These are phyloP conservation scores for Colossoma macropomum DNA, from an alignment of 2,113 vertebrate genomes.

Conservation along the genomic window DNA sequence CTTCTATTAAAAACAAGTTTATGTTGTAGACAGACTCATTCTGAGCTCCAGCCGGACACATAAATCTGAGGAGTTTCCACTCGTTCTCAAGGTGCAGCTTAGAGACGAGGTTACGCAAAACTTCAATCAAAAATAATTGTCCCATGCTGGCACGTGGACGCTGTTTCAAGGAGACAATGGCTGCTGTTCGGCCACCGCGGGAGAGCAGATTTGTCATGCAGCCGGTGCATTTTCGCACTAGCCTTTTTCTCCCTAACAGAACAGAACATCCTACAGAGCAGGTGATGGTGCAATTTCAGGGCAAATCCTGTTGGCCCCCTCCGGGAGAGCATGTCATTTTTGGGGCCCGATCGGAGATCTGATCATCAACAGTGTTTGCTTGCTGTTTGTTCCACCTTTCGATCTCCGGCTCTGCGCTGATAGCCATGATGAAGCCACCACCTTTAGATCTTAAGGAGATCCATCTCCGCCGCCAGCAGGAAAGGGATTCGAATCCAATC, in stretches of 20 bases:
- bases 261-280: slow-evolving; percentile 54
- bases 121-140: slow-evolving; percentile 65
- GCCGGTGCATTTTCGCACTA: slow-evolving; percentile 48
- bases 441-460: slow-evolving; percentile 51
- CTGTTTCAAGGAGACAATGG: slow-evolving; percentile 58
- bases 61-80: slow-evolving; percentile 25
- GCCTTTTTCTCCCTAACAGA: slow-evolving; percentile 53
- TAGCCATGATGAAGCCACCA: slow-evolving; percentile 38
- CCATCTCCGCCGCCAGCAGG: slow-evolving; percentile 32
- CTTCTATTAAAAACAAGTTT: slow-evolving; percentile 60
- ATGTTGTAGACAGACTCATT: slow-evolving; percentile 29
- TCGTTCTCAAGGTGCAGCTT: slow-evolving; percentile 7
- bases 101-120: slow-evolving; percentile 45
- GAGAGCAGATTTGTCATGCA: slow-evolving; percentile 57
- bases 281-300: slow-evolving; percentile 70
- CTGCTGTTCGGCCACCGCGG: slow-evolving; percentile 49
- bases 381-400: slow-evolving; percentile 52
- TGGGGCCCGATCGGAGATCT: slow-evolving; percentile 40
- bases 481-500: slow-evolving; percentile 62
- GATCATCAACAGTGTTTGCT: slow-evolving; percentile 64
- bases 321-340: slow-evolving; percentile 60
- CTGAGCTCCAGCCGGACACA: slow-evolving; percentile 14
- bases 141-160: slow-evolving; percentile 40
- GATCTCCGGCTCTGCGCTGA: slow-evolving; percentile 44
- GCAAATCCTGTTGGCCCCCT: slow-evolving; percentile 54